Conservation (phyloP, 1,140 invertebrate species). For the Scaptomyza graminum region DNA sequence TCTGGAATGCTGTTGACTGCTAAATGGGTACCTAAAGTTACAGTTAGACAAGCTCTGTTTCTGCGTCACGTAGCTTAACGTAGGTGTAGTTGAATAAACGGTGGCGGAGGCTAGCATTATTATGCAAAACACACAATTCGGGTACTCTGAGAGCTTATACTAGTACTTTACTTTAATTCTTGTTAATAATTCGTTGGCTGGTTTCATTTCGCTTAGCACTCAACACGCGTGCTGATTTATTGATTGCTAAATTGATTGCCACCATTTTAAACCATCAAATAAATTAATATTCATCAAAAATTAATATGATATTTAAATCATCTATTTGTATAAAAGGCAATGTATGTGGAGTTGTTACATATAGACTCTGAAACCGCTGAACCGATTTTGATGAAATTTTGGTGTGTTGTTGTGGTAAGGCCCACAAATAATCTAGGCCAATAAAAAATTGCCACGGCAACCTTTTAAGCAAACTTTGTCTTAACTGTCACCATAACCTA, state of each 20-base stretch:
- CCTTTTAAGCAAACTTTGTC: no score
- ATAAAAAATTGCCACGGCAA: no score
- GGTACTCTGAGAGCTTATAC: slow-evolving; percentile 20
- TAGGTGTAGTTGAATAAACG: not conserved
- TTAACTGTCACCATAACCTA: no score
- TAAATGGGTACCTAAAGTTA: slow-evolving; percentile 30
- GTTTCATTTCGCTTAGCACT: slow-evolving; percentile 39
- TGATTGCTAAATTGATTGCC: slow-evolving; percentile 59
- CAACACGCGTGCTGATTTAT: slow-evolving; percentile 61
- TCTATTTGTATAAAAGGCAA: no score
- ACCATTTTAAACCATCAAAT: slow-evolving; percentile 49
- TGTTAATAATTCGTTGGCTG: slow-evolving; percentile 52
- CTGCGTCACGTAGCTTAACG: slow-evolving; percentile 48
- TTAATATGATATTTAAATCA: no score
- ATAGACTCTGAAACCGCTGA: no score
- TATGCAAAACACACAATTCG: slow-evolving; percentile 60
- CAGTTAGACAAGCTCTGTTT: slow-evolving; percentile 30
- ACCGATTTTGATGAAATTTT: no score
- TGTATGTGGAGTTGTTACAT: no score
- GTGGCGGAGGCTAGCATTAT: slow-evolving; percentile 37
- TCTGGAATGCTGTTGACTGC: slow-evolving; percentile 50
- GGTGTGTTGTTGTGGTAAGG: no score
- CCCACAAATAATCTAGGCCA: no score
- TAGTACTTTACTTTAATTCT: slow-evolving; percentile 34
- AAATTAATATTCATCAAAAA: slow-evolving; percentile 39